Evolutionary conservation across 2,888 invertebrate species (phyloP).

Genomic region (Pelosia muscerda): DNA sequence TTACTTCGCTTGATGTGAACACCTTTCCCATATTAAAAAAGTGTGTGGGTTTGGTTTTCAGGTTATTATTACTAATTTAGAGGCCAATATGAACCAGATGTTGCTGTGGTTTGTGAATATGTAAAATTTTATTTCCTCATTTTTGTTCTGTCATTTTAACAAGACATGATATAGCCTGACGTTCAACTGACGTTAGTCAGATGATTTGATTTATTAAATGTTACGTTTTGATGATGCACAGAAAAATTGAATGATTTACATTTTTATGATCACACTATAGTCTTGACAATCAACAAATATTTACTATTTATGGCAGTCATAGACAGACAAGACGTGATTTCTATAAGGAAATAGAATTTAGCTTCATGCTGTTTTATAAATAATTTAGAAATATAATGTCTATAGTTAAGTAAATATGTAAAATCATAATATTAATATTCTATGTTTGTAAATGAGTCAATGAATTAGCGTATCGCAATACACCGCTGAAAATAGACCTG

Average conservation of each 20-base stretch:
- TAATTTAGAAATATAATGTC: too few relatives aligned
- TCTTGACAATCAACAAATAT: not conserved
- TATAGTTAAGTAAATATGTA: too few relatives aligned
- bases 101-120: constrained; percentile 12
- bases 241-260: not conserved
- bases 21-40: constrained; percentile 74
- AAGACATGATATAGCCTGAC: not conserved
- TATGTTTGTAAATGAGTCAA: too few relatives aligned
- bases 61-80: constrained; percentile 30
- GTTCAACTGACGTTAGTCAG: constrained; percentile 5
- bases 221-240: not conserved
- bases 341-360: too few relatives aligned
- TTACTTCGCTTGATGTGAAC: constrained; percentile 87
- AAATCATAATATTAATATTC: too few relatives aligned
- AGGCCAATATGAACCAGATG: constrained; percentile 18
- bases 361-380: too few relatives aligned
- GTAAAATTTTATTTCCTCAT: constrained; percentile 17
- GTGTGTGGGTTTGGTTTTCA: constrained; percentile 5
- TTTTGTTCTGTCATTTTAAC: not conserved
- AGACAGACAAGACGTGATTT: too few relatives aligned
- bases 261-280: too few relatives aligned
- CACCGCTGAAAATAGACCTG: too few relatives aligned
- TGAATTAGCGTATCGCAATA: too few relatives aligned
- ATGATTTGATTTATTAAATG: not conserved
- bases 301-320: too few relatives aligned